Percentiles rank a stretch among this genome's conserved stretches.
Conservation (phyloP, 2,888 invertebrate genomes). For the Plebejus melissa region DNA sequence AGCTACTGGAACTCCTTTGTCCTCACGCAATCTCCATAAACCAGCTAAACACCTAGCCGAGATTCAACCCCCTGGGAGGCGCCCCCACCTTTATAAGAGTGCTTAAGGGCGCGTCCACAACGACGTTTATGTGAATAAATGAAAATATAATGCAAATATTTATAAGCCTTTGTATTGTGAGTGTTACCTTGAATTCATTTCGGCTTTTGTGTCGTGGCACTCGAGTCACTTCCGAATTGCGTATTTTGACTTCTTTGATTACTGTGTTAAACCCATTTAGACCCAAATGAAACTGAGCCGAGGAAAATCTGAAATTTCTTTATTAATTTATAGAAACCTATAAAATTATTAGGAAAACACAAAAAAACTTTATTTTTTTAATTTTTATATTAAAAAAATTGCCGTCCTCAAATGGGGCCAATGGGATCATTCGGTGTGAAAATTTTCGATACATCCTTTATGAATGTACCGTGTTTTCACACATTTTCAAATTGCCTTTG, state of each 20-base stretch:
- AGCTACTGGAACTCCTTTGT: slow-evolving; percentile 70
- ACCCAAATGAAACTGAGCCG: no score
- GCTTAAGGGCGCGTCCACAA: slow-evolving; percentile 29
- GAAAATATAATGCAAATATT: slow-evolving; percentile 22
- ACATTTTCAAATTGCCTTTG: no score
- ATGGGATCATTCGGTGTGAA: no score
- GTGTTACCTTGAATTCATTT: slow-evolving; percentile 18
- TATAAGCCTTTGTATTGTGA: slow-evolving; percentile 17
- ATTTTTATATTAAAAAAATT: no score
- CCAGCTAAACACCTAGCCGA: slow-evolving; percentile 74
- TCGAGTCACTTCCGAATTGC: neutral
- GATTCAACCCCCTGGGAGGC: slow-evolving; percentile 47
- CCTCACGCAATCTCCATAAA: slow-evolving; percentile 77
- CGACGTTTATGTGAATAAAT: slow-evolving; percentile 26
- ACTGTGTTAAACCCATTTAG: no score
- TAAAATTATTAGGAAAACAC: no score
- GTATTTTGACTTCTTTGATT: slow-evolving; percentile 15
- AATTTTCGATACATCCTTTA: no score
- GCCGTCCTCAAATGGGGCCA: no score
- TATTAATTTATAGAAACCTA: no score
- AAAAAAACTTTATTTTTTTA: no score
- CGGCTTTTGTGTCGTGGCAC: slow-evolving; percentile 7
- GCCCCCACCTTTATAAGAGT: slow-evolving; percentile 34
- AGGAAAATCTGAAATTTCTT: no score
- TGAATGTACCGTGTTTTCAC: no score